phyloP scores from a whole-genome alignment of 1,140 invertebrate genomes.

The Drosophila mojavensis region DNA sequence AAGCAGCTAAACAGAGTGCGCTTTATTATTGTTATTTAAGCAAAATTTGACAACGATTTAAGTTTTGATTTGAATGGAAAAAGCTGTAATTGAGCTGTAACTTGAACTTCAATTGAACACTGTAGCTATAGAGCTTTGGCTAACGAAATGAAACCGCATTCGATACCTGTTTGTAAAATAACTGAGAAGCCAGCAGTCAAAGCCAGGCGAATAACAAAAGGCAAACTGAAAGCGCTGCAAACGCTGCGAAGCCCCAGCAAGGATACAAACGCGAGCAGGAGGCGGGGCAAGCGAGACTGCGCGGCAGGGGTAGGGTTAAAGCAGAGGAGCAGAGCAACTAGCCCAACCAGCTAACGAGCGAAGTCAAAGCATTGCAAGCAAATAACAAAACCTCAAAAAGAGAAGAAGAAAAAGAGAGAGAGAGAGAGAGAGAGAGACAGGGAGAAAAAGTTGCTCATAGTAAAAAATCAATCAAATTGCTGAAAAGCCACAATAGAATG shows the following conservation, averaged over 20 bases:
- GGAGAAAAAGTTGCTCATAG: not conserved
- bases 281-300: not conserved
- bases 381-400: slow-evolving; percentile 10
- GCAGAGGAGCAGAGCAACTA: not conserved
- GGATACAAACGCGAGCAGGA: not conserved
- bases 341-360: slow-evolving; percentile 56
- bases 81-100: not conserved
- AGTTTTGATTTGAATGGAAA: slow-evolving; percentile 7
- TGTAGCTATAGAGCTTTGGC: not conserved
- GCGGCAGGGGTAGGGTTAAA: not conserved
- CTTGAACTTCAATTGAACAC: not conserved
- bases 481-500: slow-evolving; percentile 2
- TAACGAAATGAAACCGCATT: slow-evolving; percentile 6
- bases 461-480: slow-evolving; percentile 18
- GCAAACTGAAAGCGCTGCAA: slow-evolving; percentile 36
- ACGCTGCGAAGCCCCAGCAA: slow-evolving; percentile 31
- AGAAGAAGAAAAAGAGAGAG: not conserved
- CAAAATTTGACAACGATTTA: slow-evolving; percentile 47
- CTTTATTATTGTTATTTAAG: slow-evolving; percentile 56
- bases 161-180: slow-evolving; percentile 25
- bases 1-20: slow-evolving; percentile 29
- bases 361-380: slow-evolving; percentile 49
- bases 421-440: no score
- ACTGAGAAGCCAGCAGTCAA: slow-evolving; percentile 39
- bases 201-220: slow-evolving; percentile 53